Base-by-base conservation (phyloP, 2,113 vertebrate genomes). In the Megaceryle torquata region DNA sequence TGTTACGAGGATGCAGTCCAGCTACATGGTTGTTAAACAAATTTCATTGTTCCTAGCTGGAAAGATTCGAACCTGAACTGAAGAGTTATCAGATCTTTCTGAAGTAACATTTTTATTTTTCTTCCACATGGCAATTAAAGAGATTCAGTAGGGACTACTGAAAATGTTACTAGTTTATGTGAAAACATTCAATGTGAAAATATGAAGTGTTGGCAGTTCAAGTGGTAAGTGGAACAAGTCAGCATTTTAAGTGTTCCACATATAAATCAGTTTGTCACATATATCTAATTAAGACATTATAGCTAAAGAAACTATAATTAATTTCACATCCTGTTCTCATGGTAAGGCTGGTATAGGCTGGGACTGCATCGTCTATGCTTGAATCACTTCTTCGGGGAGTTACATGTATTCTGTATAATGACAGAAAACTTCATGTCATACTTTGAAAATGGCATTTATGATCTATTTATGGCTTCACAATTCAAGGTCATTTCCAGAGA, bases 401-500 rank as follows among this genome's bases (percentile, higher is more conserved):
- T 79, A 46, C 6, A 72, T 54, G 8, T 13, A 15, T 57, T 11
- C 28, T 69, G 7, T 54, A 63, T 63, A 91, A 80, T 15, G 31
- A 92, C 80, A 64, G 72, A 82, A 79, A 92, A 63, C 46, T 65
- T 89, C 70, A 59, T 76, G 89, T 70, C 41, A 33, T 61, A 80
- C 93, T 94, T 84, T 84, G 50, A 57, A 89, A 80, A 24, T 88
- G 54, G 15, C 61, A 85, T 75, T 89, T 86, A 51, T 54, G 9
- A 17, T 31, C 65, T 95, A 72, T 87, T 85, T 85, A 69, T 63
- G 67, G 76, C 28, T 93, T 86, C 63, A 77, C 13, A 67, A 35
- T 65, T 77, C 68, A 91, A 94, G 90, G 82, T 82, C 85, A 59
- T 88, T 89, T 89, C 71, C 33, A 71, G 43, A 44, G 25, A 79